Evolutionary conservation across 2,113 vertebrate species (phyloP).

Genomic region (Aramus guarauna): DNA sequence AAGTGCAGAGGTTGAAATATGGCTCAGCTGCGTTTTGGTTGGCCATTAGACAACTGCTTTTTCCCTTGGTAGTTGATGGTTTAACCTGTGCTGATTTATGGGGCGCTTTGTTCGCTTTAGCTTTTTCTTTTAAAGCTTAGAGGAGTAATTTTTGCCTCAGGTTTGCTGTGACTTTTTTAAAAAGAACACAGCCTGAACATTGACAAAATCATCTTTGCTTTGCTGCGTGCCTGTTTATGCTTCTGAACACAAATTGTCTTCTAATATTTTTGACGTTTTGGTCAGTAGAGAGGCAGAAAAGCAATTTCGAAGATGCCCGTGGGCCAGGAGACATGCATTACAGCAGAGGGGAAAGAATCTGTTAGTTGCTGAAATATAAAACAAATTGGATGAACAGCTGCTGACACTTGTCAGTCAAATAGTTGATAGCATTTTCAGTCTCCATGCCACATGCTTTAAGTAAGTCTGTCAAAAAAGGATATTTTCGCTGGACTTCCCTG

Average conservation of each 20-base stretch:
- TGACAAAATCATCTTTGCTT: slow-evolving; percentile 49
- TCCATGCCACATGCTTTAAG: slow-evolving; percentile 68
- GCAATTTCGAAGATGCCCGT: slow-evolving; percentile 53
- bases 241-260: slow-evolving; percentile 47
- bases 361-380: slow-evolving; percentile 67
- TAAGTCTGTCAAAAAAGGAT: slow-evolving; percentile 64
- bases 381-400: slow-evolving; percentile 72
- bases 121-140: background rate
- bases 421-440: slow-evolving; percentile 71
- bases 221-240: slow-evolving; percentile 17
- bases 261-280: slow-evolving; percentile 55
- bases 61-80: background rate
- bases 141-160: slow-evolving; percentile 41
- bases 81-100: background rate
- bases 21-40: background rate
- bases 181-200: background rate
- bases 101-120: background rate
- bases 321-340: slow-evolving; percentile 55
- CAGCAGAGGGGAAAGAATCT: slow-evolving; percentile 62
- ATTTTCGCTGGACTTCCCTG: slow-evolving; percentile 63
- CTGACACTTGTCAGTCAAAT: slow-evolving; percentile 74
- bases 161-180: slow-evolving; percentile 39
- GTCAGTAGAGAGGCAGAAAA: slow-evolving; percentile 48
- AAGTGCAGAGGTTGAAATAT: background rate
- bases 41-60: background rate